phyloP scores from a whole-genome alignment of 2,888 invertebrate species.

The Megaustenia siamemsis region DNA sequence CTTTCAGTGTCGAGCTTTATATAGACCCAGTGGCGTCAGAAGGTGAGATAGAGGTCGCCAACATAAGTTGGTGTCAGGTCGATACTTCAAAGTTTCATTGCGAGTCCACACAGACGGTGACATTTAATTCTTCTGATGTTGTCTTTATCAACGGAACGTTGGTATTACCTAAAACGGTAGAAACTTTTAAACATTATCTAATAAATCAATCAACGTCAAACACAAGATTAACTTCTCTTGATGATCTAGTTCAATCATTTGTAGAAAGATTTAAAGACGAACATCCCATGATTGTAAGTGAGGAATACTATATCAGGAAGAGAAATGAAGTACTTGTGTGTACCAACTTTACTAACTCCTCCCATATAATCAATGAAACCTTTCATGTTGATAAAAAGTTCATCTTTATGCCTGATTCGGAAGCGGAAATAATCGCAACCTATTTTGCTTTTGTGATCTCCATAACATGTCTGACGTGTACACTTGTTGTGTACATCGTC shows the following conservation, averaged over 20 bases:
- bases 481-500: constrained; percentile 41
- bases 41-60: neutral
- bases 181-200: neutral
- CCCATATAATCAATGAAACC: neutral
- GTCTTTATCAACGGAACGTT: constrained; percentile 2
- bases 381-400: neutral
- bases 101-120: neutral
- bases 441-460: constrained; percentile 24
- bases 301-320: neutral
- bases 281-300: neutral
- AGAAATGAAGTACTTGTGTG: constrained; percentile 1
- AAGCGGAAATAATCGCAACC: constrained; percentile 17
- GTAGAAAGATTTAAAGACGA: neutral
- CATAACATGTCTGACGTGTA: constrained; percentile 25
- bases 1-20: neutral
- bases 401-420: constrained; percentile 4
- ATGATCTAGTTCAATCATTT: neutral
- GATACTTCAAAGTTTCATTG: neutral
- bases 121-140: neutral
- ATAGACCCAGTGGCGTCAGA: neutral
- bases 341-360: neutral
- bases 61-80: constrained; percentile 18
- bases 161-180: neutral
- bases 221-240: too few species aligned
- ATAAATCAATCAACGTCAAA: neutral